Evolutionary conservation across 2,888 invertebrate genomes (phyloP), one percentile per base, ranked within the genome.

Genomic region (Drosophila flavopinicola): DNA sequence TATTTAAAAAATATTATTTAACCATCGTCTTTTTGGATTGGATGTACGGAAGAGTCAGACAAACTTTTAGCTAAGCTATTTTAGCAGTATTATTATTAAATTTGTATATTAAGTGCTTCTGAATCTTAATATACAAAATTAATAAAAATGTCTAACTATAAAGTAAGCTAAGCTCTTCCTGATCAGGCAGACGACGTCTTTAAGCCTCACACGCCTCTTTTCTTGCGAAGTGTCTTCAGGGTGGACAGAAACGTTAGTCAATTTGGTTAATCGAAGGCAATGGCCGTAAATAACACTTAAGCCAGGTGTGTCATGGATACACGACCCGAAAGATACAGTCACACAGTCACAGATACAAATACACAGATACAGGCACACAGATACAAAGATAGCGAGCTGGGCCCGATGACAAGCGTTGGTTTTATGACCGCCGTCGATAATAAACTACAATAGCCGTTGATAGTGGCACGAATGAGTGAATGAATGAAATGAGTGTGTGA

Each of bases 251-350:
- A 61, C 65, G 54, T 75, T 71, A 64, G 73, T 63, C 80, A 84
- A 86, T 84, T 79, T 86, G 74, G 82, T 85, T 78, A 78, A 78
- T 79, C 87, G 78, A 86, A 66, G 71, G 15, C 49, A 59, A 69
- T 66, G 49, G 48, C 47, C 48, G 57, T 86, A 69, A 79, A 80
- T 72, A 72, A 37, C 45, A 45, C 42, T 71, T 53, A 29, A 56
- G 41, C 25, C 60, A 79, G 79, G 79, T 84, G 79, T 86, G 79
- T 60, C 86, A 60, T 29, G 76, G 76, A 56, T 52, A 49, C 39
- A 35, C 38, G 35, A 17, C 44, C 29, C 15, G 15, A 11, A 11
- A 68, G 54, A 15, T 11, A 42, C 38, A 74, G 38, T 17, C 44
- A 51, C 29, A 30, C 23, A 48, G 38, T 39, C 27, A 39, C n/a